A percentile compares a stretch with the other conserved stretches of the same genome.
phyloP scores from a whole-genome alignment of 2,888 invertebrate species.

The Fissipunctia ypsillon region DNA sequence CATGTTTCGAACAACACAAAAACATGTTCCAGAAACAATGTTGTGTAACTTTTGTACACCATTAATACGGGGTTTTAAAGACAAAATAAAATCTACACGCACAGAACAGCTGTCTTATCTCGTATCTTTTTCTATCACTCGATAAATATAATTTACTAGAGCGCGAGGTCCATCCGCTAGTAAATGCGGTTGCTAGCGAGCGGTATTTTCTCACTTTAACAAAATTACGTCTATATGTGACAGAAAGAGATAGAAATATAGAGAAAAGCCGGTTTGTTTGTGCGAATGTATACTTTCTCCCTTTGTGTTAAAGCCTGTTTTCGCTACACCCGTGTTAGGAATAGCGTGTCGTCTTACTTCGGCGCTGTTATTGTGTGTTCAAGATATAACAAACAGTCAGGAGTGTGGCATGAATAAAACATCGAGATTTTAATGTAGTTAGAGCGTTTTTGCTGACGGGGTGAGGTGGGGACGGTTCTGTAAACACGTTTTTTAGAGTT shows the following conservation, averaged over 20 bases:
- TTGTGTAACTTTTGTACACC: background rate
- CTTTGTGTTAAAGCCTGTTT: conserved; percentile 43
- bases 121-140: conserved; percentile 3
- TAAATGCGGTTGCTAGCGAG: conserved; percentile 23
- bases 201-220: conserved; percentile 1
- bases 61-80: conserved; percentile 2
- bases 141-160: background rate
- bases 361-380: conserved; percentile 66
- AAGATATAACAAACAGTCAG: conserved; percentile 72
- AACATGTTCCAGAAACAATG: conserved; percentile 18
- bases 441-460: conserved; percentile 35
- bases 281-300: conserved; percentile 21
- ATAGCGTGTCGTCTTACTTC: conserved; percentile 48
- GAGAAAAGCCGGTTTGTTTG: background rate
- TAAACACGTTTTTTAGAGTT: background rate
- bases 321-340: conserved; percentile 56
- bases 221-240: background rate
- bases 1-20: conserved; percentile 6
- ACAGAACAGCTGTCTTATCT: background rate
- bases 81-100: conserved; percentile 6
- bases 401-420: conserved; percentile 80
- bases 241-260: conserved; percentile 1
- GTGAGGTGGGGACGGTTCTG: conserved; percentile 10
- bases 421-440: conserved; percentile 78
- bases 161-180: conserved; percentile 6